Evolutionary conservation across 64 coral and sea anemone genomes (phyloP).

Genomic region (Pocillopora damicornis): DNA sequence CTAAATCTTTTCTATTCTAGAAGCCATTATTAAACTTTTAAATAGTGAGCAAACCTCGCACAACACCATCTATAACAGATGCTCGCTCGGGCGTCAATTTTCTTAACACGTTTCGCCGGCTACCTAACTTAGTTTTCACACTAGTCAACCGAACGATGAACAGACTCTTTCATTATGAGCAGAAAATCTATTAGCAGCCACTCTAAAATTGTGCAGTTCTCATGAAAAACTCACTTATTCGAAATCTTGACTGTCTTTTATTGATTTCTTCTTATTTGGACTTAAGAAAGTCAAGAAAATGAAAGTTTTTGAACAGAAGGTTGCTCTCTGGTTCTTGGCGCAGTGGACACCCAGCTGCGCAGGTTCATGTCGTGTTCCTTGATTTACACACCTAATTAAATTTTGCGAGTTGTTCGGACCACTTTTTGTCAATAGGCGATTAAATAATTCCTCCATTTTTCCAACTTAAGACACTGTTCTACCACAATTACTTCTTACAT

Average conservation of each 20-base stretch:
- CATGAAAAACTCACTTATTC: not conserved
- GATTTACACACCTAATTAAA: slow-evolving; percentile 42
- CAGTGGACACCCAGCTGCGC: slow-evolving; percentile 6
- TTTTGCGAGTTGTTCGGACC: slow-evolving; percentile 36
- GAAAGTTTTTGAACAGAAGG: slow-evolving; percentile 25
- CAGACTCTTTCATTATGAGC: not conserved
- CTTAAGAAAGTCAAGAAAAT: not conserved
- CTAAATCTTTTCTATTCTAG: not conserved
- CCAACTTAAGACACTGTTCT: slow-evolving; percentile 26
- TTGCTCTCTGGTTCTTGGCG: not conserved
- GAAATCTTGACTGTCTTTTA: not conserved
- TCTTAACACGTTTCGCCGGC: not conserved
- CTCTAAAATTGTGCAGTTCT: not conserved
- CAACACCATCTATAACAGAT: slow-evolving; percentile 25
- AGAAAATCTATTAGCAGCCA: not conserved
- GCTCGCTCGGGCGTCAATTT: slow-evolving; percentile 15
- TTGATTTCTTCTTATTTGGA: not conserved
- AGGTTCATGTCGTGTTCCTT: not conserved
- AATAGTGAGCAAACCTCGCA: not conserved
- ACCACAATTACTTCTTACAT: slow-evolving; percentile 8
- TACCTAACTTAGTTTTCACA: slow-evolving; percentile 4
- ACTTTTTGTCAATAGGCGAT: slow-evolving; percentile 28
- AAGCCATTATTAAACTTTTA: not conserved
- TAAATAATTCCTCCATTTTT: slow-evolving; percentile 17
- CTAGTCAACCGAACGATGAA: slow-evolving; percentile 9